Base-by-base conservation (phyloP, 2,888 invertebrate species). In the Drosophila siamana region DNA sequence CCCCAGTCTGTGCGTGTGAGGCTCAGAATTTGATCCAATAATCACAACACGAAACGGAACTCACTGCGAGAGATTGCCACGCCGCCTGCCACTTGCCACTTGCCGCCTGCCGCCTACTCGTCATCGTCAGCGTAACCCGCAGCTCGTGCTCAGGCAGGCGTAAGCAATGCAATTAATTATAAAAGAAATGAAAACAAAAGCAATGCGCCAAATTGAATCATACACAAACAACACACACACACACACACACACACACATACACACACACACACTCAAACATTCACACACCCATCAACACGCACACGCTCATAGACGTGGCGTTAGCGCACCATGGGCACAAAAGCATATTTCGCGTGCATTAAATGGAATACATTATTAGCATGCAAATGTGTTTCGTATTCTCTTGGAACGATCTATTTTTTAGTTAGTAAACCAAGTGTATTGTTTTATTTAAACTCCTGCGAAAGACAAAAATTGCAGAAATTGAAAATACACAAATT, bases 151-250 rank as follows among this genome's bases (percentile, higher is more conserved):
- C 78, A 78, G 64, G 83, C 76, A 76, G 69, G 78, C 86, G 80
- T 78, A 71, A 86, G 86, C 86, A 84, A 84, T 84, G 86, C 83
- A 86, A 84, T 84, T 84, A 84, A 84, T 86, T 86, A 86, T 78
- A 85, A 78, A 84, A 76, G 72, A 85, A 82, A 82, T 67, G 72
- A 78, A 85, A 83, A 83, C 86, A 83, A 83, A 83, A 78, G 83
- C 83, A 84, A 69, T 74, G 76, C 70, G 67, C 66, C 61, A 82
- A 85, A 83, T 83, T 82, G 78, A 80, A 78, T 82, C 75, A 82
- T 65, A 74, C 65, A 64, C 33, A 33, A 33, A 33, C 36, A 30
- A 30, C 36, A 36, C 36, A 36, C 36, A 36, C 36, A 4, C 33
- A 33, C 33, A 33, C 33, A 30, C 30, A 11, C 48, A 56, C 48